Evolutionary conservation across 2,888 invertebrate species (phyloP), one percentile per base, ranked within the genome.

Genomic region (Epistrophe grossulariae): DNA sequence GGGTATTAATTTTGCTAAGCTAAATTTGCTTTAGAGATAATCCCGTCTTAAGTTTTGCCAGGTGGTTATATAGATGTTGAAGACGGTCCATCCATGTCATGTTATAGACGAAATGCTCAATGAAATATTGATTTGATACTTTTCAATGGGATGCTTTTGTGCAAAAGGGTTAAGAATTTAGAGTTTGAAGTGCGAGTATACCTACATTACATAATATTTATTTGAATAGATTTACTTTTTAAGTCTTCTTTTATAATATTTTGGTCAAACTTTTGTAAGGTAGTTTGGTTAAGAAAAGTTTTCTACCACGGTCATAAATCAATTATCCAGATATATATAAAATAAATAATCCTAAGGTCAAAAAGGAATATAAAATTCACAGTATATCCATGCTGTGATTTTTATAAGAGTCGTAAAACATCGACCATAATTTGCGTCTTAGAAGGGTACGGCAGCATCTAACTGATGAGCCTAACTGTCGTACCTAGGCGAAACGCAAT

Each of bases 1-100:
- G 88, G 87, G 89, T 89, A 89, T 89, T 89, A 89, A 89, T 89
- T 89, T 89, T 88, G 84, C 87, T 89, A 89, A 89, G 89, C 89
- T 87, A 89, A 89, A 89, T 89, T 89, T 89, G 88, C 89, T 89
- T 88, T 82, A 79, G 81, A 88, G 89, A 89, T 89, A 89, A 89
- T 89, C 89, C 83, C 71, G 76, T 83, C 83, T 89, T 88, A 89
- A 89, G 89, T 88, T n/a, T n/a, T 79, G 84, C 79, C 88, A 89
- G 89, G 89, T 87, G 81, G 74, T 80, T 78, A 73, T 80, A 55
- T 35, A 57, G 79, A 68, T 78, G 81, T 45, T 59, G 68, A 38
- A 70, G 52, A 55, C 19, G 55, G 52, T 70, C 70, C 50, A 70
- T 24, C 48, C n/a, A n/a, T 11, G 38, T n/a, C 74, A 70, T 78